These are phyloP conservation scores for Drosophila athabasca DNA, from an alignment of 1,140 invertebrate genomes.

Conservation along the genomic window DNA sequence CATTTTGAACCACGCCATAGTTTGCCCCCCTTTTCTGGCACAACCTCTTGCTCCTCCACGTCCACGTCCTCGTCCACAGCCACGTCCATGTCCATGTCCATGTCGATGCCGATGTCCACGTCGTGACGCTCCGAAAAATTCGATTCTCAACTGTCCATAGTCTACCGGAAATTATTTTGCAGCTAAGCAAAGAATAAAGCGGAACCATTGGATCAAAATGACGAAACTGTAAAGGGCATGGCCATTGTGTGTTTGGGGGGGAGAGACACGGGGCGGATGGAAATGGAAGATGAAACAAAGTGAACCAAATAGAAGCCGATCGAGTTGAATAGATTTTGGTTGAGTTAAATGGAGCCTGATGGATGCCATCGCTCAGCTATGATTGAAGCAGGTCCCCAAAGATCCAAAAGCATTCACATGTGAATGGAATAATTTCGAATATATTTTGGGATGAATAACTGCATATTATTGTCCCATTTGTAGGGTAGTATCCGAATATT, in stretches of 20 bases:
- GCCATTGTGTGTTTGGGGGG: neutral
- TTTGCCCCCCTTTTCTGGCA: slow-evolving; percentile 5
- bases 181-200: slow-evolving; percentile 49
- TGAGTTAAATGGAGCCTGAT: no score
- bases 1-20: slow-evolving; percentile 55
- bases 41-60: neutral
- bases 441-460: no score
- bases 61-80: neutral
- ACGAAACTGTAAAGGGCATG: slow-evolving; percentile 14
- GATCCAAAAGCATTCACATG: no score
- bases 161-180: slow-evolving; percentile 77
- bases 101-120: slow-evolving; percentile 24
- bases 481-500: no score
- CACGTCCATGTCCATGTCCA: neutral
- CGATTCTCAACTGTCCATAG: slow-evolving; percentile 58
- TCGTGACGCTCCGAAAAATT: slow-evolving; percentile 45
- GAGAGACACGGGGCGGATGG: no score
- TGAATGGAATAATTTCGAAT: no score
- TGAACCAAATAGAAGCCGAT: no score
- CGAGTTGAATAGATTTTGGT: no score
- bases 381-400: no score
- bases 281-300: no score
- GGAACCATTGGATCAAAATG: slow-evolving; percentile 22
- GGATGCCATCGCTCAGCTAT: no score
- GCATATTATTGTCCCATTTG: no score